These are phyloP conservation scores for Apodemia zela DNA, from an alignment of 2,888 invertebrate genomes.

Conservation along the genomic window DNA sequence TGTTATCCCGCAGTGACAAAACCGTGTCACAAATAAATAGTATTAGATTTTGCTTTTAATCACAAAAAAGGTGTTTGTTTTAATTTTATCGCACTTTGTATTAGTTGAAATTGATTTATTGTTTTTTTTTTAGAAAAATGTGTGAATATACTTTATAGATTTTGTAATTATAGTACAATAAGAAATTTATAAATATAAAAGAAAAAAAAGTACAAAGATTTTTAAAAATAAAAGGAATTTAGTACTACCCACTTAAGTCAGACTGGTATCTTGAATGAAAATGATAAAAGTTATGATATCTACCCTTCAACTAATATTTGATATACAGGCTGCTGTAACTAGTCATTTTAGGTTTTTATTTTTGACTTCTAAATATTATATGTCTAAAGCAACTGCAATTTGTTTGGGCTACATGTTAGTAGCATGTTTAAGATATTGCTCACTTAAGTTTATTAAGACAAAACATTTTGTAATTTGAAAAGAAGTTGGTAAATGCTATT, in stretches of 20 bases:
- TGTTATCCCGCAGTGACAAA: background rate
- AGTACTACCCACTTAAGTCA: background rate
- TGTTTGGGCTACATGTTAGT: too few species aligned
- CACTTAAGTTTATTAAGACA: too few species aligned
- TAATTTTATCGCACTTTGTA: background rate
- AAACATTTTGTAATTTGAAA: too few species aligned
- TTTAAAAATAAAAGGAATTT: background rate
- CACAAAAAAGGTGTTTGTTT: background rate
- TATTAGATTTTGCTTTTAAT: conserved; percentile 11
- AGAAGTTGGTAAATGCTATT: too few species aligned
- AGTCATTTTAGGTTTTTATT: too few species aligned
- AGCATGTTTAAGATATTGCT: too few species aligned
- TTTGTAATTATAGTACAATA: background rate
- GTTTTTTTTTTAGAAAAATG: conserved; percentile 1
- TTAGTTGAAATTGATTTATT: conserved; percentile 3
- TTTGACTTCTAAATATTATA: too few species aligned
- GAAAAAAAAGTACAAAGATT: background rate
- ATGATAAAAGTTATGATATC: too few species aligned
- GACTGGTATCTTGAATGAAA: too few species aligned
- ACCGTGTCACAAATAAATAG: conserved; percentile 1
- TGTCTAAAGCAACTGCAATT: too few species aligned
- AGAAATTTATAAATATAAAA: background rate
- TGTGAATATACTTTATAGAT: background rate
- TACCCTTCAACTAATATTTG: too few species aligned
- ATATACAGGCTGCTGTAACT: too few species aligned